Evolutionary conservation across 2,888 invertebrate species (phyloP), one percentile per base, ranked within the genome.

Genomic region (Autographa pulchrina): DNA sequence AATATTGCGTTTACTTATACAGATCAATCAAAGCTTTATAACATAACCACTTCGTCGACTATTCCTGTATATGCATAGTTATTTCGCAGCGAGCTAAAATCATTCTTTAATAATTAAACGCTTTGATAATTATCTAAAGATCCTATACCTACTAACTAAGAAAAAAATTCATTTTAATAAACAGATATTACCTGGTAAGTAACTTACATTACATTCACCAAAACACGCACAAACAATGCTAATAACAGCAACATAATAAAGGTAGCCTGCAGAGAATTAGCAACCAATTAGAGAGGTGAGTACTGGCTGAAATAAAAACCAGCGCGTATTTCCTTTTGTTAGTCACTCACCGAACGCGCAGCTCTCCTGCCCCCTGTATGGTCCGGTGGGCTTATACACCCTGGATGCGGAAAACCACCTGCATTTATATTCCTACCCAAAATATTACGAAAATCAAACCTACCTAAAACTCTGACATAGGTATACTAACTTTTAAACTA

Each of bases 401-500:
- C 54, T 56, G 54, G 5, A 56, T 56, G 25, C 11, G 20, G n/a
- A 20, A 54, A 54, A 11, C 20, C 20, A 20, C 54, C 7, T 54
- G 54, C 20, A 56, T 56, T 8, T 20, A 20, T 56, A 25, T 25
- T 56, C 54, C 11, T 13, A 20, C 13, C 54, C 18, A 14, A 20
- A 56, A 25, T 56, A 13, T 5, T 13, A 56, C 54, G 13, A 48
- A 48, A 48, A 48, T 48, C n/a, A 48, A 56, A 20, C 20, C 25
- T 25, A 25, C 54, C 20, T 82, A 70, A 70, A 71, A 62, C n/a
- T n/a, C n/a, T n/a, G n/a, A n/a, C n/a, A n/a, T 25, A 25, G 25
- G 2, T 25, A 25, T 25, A 25, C 25, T 25, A 25, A 25, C 25
- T 25, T 25, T 25, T 25, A 25, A 25, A 25, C 25, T 25, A 25